These are phyloP conservation scores for Parazoanthus swiftii DNA, from an alignment of 92 coral and sea anemone genomes.

Conservation along the genomic window DNA sequence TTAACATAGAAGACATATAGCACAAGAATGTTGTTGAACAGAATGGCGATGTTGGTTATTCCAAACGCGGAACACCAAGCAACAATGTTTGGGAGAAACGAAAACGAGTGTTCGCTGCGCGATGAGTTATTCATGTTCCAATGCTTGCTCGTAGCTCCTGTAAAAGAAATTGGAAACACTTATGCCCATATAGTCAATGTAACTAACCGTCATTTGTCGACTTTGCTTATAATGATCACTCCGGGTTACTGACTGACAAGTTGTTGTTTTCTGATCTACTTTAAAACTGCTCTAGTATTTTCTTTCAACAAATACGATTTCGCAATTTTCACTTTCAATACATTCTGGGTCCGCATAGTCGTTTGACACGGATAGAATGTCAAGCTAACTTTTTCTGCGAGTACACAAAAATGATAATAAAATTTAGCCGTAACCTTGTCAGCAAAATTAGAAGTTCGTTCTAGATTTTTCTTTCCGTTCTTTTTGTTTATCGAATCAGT, in stretches of 20 bases:
- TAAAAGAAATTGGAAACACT: neutral
- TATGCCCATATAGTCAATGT: neutral
- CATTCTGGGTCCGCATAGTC: too few species aligned
- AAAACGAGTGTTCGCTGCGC: neutral
- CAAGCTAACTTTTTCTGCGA: too few species aligned
- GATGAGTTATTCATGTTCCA: constrained; percentile 31
- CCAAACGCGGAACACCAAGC: constrained; percentile 37
- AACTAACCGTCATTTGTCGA: neutral
- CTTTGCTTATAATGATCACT: neutral
- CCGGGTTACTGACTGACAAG: neutral
- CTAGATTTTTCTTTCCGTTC: too few species aligned
- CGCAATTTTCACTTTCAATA: neutral
- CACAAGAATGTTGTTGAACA: constrained; percentile 2
- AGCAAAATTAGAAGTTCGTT: too few species aligned
- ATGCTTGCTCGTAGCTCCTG: neutral
- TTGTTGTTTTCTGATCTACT: neutral
- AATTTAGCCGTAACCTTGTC: too few species aligned
- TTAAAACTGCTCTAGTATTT: too few species aligned
- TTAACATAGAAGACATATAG: constrained; percentile 16
- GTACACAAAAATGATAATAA: too few species aligned
- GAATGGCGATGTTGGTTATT: constrained; percentile 27
- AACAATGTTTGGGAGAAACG: neutral
- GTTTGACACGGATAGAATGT: too few species aligned
- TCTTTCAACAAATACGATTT: neutral
- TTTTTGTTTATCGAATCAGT: too few species aligned